Evolutionary conservation across 2,797 vertebrate species (phyloP), one percentile per base, ranked within the genome.

Genomic region (Phrynocephalus forsythii): DNA sequence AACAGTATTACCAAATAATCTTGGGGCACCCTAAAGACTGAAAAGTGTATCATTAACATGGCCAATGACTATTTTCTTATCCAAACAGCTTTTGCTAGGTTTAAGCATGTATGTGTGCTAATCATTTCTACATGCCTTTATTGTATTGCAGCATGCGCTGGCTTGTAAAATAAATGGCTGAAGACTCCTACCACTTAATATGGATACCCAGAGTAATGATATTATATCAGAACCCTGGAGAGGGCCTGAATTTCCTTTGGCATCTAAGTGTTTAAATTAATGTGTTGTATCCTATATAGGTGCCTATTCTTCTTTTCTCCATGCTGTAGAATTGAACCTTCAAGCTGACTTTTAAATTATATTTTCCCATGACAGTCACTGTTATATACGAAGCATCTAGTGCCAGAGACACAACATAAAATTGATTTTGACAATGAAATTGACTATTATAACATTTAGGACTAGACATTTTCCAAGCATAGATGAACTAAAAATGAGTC

Each of bases 341-440:
- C 81, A 82, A 87, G 71, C 63, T 83, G 30, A 79, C 50, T 83
- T 69, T 83, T 83, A 87, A 87, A 87, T 83, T 83, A 78, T 87
- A 24, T 79, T 86, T 86, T 86, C 48, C 85, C 66, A 26, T 83
- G 75, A 83, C 30, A 79, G 48, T 69, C 75, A 87, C 5, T 79
- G 75, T 68, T 71, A 71, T 63, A 60, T 87, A 28, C 66, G 26
- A 10, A 83, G 18, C 44, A 87, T 83, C 69, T 83, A 71, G 56
- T 83, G 75, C 81, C 66, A 83, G 33, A 86, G 85, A 83, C 66
- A 63, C 75, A 87, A 63, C 78, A 71, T 87, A 83, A 79, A 87
- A 87, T 83, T 83, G 81, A 78, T 87, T 83, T 87, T 87, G 81
- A 83, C 81, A 87, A 83, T 87, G 75, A 78, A 78, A 79, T 50